Conservation (phyloP, 2,797 vertebrate genomes). For the Scolopax bukidnonensis region DNA sequence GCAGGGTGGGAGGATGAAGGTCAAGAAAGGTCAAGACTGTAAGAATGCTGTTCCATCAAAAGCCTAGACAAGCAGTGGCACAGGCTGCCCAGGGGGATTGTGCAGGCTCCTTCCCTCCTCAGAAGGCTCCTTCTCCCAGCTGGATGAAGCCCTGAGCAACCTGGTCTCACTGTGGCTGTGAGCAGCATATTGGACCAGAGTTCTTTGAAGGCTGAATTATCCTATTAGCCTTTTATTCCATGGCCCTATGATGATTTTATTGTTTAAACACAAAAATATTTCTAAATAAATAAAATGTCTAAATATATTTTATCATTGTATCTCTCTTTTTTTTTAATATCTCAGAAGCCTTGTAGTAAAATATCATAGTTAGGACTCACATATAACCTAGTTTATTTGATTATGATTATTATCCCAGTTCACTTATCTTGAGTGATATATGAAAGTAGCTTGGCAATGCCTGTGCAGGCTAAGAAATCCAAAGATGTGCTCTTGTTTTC, state of each 20-base stretch:
- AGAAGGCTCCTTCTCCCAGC: background rate
- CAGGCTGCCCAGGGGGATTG: accelerated
- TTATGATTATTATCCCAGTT: background rate
- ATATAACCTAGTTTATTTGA: background rate
- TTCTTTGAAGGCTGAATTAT: background rate
- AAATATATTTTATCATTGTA: background rate
- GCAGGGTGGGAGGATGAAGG: background rate
- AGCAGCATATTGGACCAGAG: background rate
- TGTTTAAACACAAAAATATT: background rate
- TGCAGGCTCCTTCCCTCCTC: background rate
- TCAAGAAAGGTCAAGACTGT: background rate
- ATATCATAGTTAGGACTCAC: background rate
- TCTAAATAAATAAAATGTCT: background rate
- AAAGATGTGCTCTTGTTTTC: background rate
- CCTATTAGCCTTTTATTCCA: background rate
- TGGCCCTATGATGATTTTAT: background rate
- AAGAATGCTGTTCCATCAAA: background rate
- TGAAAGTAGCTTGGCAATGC: background rate
- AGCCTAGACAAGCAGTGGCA: background rate
- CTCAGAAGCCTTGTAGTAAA: background rate
- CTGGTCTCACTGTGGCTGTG: background rate
- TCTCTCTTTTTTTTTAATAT: background rate
- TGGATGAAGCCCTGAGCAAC: background rate
- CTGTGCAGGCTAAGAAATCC: background rate
- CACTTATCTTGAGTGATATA: background rate